phyloP scores from a whole-genome alignment of 2,797 vertebrate genomes.

The Cottoperca gobio region DNA sequence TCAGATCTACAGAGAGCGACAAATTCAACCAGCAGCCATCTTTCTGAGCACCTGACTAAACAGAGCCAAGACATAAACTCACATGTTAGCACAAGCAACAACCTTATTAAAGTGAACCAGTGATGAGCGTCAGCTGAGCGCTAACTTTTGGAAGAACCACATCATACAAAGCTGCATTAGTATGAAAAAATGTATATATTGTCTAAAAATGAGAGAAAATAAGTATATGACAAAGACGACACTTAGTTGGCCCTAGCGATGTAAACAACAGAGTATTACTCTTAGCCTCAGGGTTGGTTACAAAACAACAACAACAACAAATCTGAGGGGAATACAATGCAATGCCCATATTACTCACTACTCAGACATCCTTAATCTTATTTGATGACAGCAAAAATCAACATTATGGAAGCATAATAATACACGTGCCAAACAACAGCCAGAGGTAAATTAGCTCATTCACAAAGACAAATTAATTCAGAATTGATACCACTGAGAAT shows the following conservation, averaged over 20 bases:
- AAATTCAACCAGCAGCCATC: not conserved
- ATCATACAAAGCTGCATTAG: not conserved
- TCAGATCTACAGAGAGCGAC: not conserved
- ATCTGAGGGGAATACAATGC: not conserved
- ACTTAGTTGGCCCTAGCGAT: not conserved
- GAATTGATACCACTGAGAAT: not conserved
- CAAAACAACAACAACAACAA: slow-evolving; percentile 8
- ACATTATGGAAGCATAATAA: not conserved
- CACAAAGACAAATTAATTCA: not conserved
- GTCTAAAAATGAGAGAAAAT: not conserved
- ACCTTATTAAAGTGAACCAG: not conserved
- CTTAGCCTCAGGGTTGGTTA: not conserved
- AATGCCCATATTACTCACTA: not conserved
- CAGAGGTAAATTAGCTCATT: not conserved
- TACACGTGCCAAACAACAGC: not conserved
- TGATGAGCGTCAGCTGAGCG: not conserved
- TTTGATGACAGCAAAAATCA: not conserved
- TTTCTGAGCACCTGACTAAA: not conserved
- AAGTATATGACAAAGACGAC: not conserved
- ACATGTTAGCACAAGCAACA: not conserved
- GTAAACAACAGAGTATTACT: not conserved
- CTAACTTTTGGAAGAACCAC: not conserved
- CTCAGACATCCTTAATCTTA: not conserved
- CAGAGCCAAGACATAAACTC: not conserved
- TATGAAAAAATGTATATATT: not conserved